Base-by-base conservation (phyloP, 2,888 invertebrate species). In the Polymixis lichenea region DNA sequence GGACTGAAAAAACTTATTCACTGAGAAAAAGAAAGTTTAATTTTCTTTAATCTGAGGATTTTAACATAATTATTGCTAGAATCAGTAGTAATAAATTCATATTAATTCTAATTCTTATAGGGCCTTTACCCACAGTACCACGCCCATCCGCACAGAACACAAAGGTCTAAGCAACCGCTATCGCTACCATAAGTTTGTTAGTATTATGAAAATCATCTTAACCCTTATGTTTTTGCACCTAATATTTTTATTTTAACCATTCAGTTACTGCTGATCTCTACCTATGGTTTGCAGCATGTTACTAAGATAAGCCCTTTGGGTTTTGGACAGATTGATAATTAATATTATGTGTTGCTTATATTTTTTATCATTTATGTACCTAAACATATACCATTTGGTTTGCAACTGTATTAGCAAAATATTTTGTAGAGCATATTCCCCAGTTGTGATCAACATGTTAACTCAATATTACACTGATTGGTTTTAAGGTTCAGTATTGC, bases 11-110 rank as follows among this genome's bases (percentile, higher is more conserved):
- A 66, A 22, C 28, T 17, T 22, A 32, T 49, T 22, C 5, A 8
- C 25, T 22, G 65, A 49, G 22, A 51, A 8, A 15, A 53, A 73
- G 32, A 25, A 32, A 68, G 15, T 38, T 69, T 69, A n/a, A n/a
- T n/a, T n/a, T n/a, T n/a, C n/a, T n/a, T n/a, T n/a, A n/a, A n/a
- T n/a, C n/a, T n/a, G n/a, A n/a, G n/a, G 8, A 70, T 49, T 17
- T 28, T 65, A 49, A 28, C n/a, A n/a, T 28, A 32, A 32, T 49
- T 17, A 13, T n/a, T n/a, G 13, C 4, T 22, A 46, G 13, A 67
- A 32, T 25, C 32, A 38, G 9, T 43, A 25, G 11, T 51, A 25
- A 17, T 15, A 22, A 25, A 11, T 51, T 51, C 13, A 25, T 25
- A 69, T 38, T 69, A 19, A 3, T 51, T 38, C 0, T 1, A 32